Conservation (phyloP, 1,140 invertebrate species). For the Aphidius gifuensis region DNA sequence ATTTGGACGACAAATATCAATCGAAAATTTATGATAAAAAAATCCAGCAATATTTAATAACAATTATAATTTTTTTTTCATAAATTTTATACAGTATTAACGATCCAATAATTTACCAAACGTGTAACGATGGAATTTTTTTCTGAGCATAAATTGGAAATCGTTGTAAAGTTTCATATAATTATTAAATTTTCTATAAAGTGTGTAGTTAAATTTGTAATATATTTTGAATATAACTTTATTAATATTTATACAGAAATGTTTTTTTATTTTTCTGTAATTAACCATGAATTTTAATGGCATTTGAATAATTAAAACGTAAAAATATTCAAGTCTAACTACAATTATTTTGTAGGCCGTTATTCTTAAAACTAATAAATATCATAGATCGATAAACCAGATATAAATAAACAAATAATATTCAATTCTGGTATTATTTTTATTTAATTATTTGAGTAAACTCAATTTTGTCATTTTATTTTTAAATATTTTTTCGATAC, state of each 20-base stretch:
- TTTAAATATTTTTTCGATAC: background rate
- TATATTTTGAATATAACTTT: no score
- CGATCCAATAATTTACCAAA: no score
- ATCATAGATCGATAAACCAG: background rate
- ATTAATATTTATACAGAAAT: no score
- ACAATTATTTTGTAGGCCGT: slow-evolving; percentile 33
- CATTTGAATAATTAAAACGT: background rate
- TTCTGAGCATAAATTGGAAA: slow-evolving; percentile 20
- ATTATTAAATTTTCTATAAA: slow-evolving; percentile 8
- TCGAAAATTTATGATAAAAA: no score
- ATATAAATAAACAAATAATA: background rate
- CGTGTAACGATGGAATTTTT: slow-evolving; percentile 6
- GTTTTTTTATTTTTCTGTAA: no score
- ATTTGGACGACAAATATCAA: no score
- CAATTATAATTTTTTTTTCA: no score
- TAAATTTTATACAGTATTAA: no score
- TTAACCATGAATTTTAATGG: background rate
- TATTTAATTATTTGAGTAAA: background rate
- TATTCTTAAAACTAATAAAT: slow-evolving; percentile 13
- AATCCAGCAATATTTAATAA: no score
- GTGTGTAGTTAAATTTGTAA: background rate
- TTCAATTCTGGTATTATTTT: background rate
- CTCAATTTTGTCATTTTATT: background rate
- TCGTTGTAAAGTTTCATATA: slow-evolving; percentile 24
- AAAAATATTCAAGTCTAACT: slow-evolving; percentile 10